Conservation (phyloP, 2,888 invertebrate species). For the Hofmannophila pseudospretella region DNA sequence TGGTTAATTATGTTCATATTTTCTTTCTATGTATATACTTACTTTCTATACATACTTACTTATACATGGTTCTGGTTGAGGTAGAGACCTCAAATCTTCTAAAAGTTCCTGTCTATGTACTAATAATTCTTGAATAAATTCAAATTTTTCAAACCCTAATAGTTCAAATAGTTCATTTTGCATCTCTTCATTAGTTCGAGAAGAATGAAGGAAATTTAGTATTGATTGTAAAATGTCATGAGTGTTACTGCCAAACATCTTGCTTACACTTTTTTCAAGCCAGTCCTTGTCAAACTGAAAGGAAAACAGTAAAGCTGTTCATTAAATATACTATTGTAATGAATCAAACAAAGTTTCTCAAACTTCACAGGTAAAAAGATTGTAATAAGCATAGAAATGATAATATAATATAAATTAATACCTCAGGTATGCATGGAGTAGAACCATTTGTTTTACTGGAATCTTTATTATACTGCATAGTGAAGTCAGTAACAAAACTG, state of each 20-base stretch:
- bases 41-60: too few species aligned
- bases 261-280: conserved; percentile 74
- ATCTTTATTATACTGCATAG: conserved; percentile 42
- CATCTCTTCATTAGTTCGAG: conserved; percentile 81
- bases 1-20: too few species aligned
- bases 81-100: too few species aligned
- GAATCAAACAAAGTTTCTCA: too few species aligned
- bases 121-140: conserved; percentile 83
- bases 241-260: conserved; percentile 53
- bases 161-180: conserved; percentile 93
- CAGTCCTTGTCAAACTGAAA: conserved; percentile 76
- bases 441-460: conserved; percentile 19
- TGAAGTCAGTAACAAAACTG: conserved; percentile 64
- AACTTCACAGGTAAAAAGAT: too few species aligned
- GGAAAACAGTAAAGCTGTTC: too few species aligned
- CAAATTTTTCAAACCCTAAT: conserved; percentile 91
- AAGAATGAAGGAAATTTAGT: conserved; percentile 78
- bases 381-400: too few species aligned
- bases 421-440: conserved; percentile 23
- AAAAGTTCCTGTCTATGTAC: conserved; percentile 79
- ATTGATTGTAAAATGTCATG: conserved; percentile 79
- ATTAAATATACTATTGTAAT: too few species aligned
- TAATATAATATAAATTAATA: conserved; percentile 1
- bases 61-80: too few species aligned
- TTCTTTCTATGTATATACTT: conserved; percentile 23